phyloP scores from a whole-genome alignment of 2,797 vertebrate species.

The Mallotus villosus region DNA sequence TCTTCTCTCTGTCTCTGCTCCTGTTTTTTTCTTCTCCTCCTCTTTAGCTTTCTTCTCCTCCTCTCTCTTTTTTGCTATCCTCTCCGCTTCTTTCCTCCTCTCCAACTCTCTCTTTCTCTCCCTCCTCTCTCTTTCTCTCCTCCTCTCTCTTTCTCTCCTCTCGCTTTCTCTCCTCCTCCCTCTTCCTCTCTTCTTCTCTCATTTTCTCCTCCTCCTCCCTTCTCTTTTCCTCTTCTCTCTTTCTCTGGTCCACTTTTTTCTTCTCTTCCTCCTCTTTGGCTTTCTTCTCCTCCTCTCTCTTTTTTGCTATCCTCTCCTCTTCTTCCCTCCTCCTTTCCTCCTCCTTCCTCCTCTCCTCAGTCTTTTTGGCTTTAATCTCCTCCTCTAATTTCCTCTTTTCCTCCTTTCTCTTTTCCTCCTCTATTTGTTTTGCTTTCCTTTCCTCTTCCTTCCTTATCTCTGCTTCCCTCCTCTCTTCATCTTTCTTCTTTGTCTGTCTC shows the following conservation, averaged over 20 bases:
- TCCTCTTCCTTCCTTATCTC: not conserved
- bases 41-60: not conserved
- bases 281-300: not conserved
- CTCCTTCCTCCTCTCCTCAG: not conserved
- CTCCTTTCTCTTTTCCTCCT: not conserved
- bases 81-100: slow-evolving; percentile 43
- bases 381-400: not conserved
- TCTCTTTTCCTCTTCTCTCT: not conserved
- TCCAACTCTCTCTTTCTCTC: slow-evolving; percentile 32
- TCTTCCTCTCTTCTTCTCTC: slow-evolving; percentile 13
- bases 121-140: not conserved
- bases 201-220: not conserved
- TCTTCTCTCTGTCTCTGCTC: slow-evolving; percentile 8
- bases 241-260: not conserved
- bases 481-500: slow-evolving; percentile 11
- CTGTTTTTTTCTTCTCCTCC: slow-evolving; percentile 1
- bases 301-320: not conserved
- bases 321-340: slow-evolving; percentile 8
- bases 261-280: not conserved
- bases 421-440: not conserved
- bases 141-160: not conserved
- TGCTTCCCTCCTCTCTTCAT: slow-evolving; percentile 32
- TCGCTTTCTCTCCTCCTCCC: not conserved
- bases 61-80: slow-evolving; percentile 15
- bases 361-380: not conserved